Conservation (phyloP, 2,113 vertebrate species). For the Monarcha castaneiventris region DNA sequence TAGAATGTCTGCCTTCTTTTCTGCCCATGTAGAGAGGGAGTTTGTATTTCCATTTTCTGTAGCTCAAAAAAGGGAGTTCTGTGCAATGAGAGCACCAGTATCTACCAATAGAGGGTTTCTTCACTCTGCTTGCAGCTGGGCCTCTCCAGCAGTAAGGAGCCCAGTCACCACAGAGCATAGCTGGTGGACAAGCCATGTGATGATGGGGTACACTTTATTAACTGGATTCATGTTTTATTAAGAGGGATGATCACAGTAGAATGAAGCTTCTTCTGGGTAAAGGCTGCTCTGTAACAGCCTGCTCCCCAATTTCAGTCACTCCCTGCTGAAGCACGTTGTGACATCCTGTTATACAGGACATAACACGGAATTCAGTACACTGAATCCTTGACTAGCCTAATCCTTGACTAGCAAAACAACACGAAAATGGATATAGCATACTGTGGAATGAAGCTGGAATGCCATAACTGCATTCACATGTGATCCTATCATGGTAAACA, state of each 20-base stretch:
- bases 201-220: background rate
- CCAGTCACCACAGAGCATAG: background rate
- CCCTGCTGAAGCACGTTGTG: background rate
- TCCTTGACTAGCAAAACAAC: background rate
- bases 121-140: background rate
- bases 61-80: background rate
- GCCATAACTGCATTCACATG: background rate
- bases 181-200: background rate
- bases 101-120: background rate
- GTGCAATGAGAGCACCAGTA: background rate
- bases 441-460: background rate
- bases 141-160: background rate
- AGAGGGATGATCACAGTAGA: background rate
- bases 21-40: background rate
- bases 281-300: background rate
- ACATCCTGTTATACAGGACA: background rate
- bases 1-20: background rate
- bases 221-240: background rate
- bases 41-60: background rate
- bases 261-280: background rate
- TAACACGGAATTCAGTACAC: background rate
- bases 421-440: background rate
- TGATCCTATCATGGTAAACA: background rate
- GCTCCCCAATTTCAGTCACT: background rate
- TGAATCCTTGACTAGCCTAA: background rate